Percentiles rank a stretch among this genome's conserved stretches.
phyloP scores from a whole-genome alignment of 2,888 invertebrate species.

The Euzophera pinguis region DNA sequence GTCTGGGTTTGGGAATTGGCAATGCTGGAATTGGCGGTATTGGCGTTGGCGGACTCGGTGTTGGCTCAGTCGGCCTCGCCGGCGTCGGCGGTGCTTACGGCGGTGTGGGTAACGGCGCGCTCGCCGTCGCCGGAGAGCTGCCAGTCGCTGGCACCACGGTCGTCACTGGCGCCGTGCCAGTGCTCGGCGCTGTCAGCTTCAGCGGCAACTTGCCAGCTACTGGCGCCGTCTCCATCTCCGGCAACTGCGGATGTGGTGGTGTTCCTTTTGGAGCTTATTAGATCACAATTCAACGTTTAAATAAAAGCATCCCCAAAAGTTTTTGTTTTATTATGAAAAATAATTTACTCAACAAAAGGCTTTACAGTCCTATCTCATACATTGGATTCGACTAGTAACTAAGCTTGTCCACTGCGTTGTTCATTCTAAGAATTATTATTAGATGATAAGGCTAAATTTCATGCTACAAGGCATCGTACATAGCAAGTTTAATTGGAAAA shows the following conservation, averaged over 20 bases:
- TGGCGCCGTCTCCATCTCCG: conserved; percentile 18
- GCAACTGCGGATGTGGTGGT: conserved; percentile 19
- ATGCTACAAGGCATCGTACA: too few relatives aligned
- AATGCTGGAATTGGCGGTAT: background rate
- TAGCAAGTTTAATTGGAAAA: too few relatives aligned
- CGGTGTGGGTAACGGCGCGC: background rate
- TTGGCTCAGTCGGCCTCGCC: background rate
- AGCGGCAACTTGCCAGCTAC: conserved; percentile 37
- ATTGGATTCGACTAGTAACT: too few relatives aligned
- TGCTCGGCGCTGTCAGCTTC: conserved; percentile 35
- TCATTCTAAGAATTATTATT: too few relatives aligned
- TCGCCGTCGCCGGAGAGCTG: conserved; percentile 22
- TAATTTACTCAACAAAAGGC: too few relatives aligned
- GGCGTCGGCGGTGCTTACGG: background rate
- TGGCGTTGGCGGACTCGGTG: background rate
- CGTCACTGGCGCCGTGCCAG: conserved; percentile 37
- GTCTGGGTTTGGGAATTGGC: conserved; percentile 1
- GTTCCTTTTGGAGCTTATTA: conserved; percentile 15
- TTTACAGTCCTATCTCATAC: too few relatives aligned
- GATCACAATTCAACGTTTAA: too few relatives aligned
- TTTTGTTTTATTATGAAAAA: too few relatives aligned
- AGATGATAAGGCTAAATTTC: too few relatives aligned
- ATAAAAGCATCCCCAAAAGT: too few relatives aligned
- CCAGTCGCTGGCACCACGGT: conserved; percentile 16
- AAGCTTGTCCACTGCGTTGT: too few relatives aligned